Evolutionary conservation across 2,797 vertebrate genomes (phyloP), one percentile per base, ranked within the genome.

Genomic region (Hemibagrus guttatus): DNA sequence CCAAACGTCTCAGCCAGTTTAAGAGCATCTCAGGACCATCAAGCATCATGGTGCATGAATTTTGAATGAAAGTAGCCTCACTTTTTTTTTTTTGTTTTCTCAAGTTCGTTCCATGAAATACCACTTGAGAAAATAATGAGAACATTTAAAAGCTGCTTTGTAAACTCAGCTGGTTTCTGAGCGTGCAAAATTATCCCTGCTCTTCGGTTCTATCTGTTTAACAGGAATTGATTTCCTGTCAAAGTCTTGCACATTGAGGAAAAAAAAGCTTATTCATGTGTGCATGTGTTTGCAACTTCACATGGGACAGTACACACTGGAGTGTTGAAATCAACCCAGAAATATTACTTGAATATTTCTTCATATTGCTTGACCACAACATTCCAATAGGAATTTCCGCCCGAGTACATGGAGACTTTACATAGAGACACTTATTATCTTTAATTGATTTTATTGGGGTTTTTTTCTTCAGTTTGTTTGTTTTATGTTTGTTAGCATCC

Each of bases 371-470:
- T 88, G 69, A 92, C 89, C 92, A 88, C 90, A 89, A 81, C 63
- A 64, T 69, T 83, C 61, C 74, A 82, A 84, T 85, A 68, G 93
- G 69, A 87, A 78, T 81, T 71, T 84, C 89, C 31, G 35, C 58
- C 61, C 9, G 66, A 88, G 68, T 88, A 92, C 80, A 49, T 49
- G 46, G 46, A 91, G 91, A 93, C 86, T 93, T 90, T 87, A 86
- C 90, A 89, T 91, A 86, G 85, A 89, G 79, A 94, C 93, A 92
- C 91, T 90, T 90, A 61, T 91, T 91, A 89, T 84, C 81, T 68
- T 88, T 42, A 85, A 66, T 87, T 85, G 68, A 76, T 84, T 76
- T 87, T 84, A 84, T 81, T 84, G 7, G 7, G 9, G 19, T 19
- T 42, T 42, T 9, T 42, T 71, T 19, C 23, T 42, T 0, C 9